These are phyloP conservation scores for Pharmacophagus antenor DNA, from an alignment of 2,888 invertebrate species.

Conservation along the genomic window DNA sequence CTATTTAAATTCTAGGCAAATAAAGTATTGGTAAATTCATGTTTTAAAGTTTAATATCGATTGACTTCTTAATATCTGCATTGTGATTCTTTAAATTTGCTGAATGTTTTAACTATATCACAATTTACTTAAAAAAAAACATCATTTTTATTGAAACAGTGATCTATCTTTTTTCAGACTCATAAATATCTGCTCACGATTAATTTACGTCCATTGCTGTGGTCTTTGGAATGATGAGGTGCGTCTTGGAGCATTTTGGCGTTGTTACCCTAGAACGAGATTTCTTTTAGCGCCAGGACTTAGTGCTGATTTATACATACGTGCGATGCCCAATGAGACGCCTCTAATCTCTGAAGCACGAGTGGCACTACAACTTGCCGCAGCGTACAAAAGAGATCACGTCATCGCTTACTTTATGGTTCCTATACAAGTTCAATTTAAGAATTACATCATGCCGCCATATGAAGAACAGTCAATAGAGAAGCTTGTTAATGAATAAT, in stretches of 20 bases:
- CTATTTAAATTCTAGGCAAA: no score
- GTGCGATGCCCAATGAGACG: conserved; percentile 47
- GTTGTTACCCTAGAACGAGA: conserved; percentile 53
- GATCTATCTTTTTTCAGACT: conserved; percentile 43
- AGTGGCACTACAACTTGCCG: conserved; percentile 53
- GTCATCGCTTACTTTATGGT: conserved; percentile 54
- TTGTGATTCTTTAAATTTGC: no score
- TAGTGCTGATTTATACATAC: conserved; percentile 43
- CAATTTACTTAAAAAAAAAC: background rate
- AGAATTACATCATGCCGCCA: conserved; percentile 41
- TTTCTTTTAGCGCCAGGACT: conserved; percentile 58
- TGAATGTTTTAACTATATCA: no score
- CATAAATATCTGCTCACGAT: conserved; percentile 47
- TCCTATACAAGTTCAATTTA: conserved; percentile 53
- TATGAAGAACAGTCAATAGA: conserved; percentile 10
- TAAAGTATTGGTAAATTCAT: no score
- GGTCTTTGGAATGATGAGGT: conserved; percentile 54
- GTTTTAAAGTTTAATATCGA: no score
- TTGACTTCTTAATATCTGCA: no score
- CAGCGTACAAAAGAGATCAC: conserved; percentile 54
- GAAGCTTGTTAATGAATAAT: conserved; percentile 3
- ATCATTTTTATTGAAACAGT: background rate
- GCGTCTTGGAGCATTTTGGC: conserved; percentile 56
- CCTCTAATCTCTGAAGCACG: conserved; percentile 43
- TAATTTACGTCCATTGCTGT: conserved; percentile 54